Evolutionary conservation across 2,113 vertebrate genomes (phyloP).

Genomic region (Pangasianodon hypophthalmus): DNA sequence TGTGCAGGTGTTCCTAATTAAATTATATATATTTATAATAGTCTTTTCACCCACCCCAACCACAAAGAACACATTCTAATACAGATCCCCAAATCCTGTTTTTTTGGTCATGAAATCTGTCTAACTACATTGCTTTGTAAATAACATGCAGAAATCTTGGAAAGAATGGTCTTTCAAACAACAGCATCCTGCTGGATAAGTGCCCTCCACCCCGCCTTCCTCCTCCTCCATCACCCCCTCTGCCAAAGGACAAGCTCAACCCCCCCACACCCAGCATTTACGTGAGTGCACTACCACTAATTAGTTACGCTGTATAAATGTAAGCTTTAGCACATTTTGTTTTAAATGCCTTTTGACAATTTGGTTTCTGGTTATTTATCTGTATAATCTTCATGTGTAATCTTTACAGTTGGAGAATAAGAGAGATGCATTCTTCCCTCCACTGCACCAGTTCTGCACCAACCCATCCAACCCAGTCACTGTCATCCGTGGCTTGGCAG

Average conservation of each 20-base stretch:
- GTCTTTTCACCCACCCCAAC: not conserved
- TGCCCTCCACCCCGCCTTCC: constrained; percentile 93
- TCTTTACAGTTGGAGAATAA: constrained; percentile 91
- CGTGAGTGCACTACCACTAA: constrained; percentile 74
- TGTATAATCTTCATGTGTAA: not conserved
- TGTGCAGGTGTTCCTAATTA: not conserved
- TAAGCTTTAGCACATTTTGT: not conserved
- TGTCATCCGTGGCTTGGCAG: constrained; percentile 97
- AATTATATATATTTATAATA: not conserved
- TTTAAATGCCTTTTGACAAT: not conserved
- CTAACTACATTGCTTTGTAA: not conserved
- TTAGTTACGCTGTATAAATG: not conserved
- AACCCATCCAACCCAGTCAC: constrained; percentile 99
- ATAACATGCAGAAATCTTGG: constrained; percentile 83
- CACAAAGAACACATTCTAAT: not conserved
- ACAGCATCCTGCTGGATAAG: constrained; percentile 94
- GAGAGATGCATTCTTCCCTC: constrained; percentile 96
- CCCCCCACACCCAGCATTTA: constrained; percentile 99
- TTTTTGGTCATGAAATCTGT: not conserved
- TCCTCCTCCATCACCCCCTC: constrained; percentile 84
- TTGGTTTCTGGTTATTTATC: not conserved
- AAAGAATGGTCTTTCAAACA: constrained; percentile 94
- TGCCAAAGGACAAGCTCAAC: constrained; percentile 98
- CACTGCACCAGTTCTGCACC: constrained; percentile 98
- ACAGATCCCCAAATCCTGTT: not conserved